Percentiles rank a stretch among this genome's conserved stretches.
These are phyloP conservation scores for Metridium senile DNA, from an alignment of 92 coral and sea anemone genomes.

Conservation along the genomic window DNA sequence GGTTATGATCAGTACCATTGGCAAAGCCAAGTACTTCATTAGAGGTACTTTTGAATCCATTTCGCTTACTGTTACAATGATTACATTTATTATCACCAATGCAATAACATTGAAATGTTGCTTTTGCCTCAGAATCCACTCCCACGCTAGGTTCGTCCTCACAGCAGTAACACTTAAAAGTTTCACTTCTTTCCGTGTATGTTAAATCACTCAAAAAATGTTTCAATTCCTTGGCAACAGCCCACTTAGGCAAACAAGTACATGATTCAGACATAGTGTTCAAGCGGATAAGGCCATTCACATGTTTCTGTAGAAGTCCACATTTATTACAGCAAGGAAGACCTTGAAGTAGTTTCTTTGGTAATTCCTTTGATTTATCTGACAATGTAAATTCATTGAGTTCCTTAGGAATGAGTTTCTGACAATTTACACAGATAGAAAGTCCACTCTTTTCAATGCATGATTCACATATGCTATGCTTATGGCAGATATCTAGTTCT, in stretches of 20 bases:
- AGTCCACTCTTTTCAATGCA: conserved; percentile 41
- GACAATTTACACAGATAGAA: conserved; percentile 29
- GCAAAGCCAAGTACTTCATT: neutral
- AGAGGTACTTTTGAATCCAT: conserved; percentile 1
- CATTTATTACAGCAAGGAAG: conserved; percentile 45
- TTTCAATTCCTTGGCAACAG: conserved; percentile 54
- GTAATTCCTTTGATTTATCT: conserved; percentile 2
- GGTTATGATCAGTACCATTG: neutral
- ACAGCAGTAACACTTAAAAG: conserved; percentile 81
- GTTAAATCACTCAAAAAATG: conserved; percentile 55
- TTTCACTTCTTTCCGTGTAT: conserved; percentile 33
- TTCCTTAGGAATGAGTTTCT: conserved; percentile 21
- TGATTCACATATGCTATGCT: conserved; percentile 30
- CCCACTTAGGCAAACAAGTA: conserved; percentile 47
- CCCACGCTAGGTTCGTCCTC: conserved; percentile 6
- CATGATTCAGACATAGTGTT: conserved; percentile 36
- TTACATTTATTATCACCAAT: conserved; percentile 17
- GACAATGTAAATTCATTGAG: neutral
- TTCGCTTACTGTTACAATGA: conserved; percentile 11
- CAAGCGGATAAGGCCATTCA: conserved; percentile 20
- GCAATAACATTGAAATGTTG: conserved; percentile 44
- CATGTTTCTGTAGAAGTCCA: conserved; percentile 19
- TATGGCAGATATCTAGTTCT: conserved; percentile 7
- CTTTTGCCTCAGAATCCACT: neutral
- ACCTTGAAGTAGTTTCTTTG: conserved; percentile 24